Conservation (phyloP, 2,888 invertebrate species). For the Hypsopygia costalis region DNA sequence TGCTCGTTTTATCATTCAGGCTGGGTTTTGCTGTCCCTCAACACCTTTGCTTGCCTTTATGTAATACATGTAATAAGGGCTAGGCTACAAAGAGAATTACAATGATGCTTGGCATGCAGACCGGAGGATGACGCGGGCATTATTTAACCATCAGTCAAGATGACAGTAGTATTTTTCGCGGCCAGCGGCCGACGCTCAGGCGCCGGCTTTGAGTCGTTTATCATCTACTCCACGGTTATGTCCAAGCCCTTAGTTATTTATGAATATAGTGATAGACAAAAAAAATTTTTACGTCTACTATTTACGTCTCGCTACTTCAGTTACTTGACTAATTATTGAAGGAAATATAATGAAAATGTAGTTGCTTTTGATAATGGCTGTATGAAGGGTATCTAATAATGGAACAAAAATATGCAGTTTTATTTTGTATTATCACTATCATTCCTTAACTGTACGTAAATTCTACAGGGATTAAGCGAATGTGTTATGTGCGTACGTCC, state of each 20-base stretch:
- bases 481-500: too few relatives aligned
- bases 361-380: too few relatives aligned
- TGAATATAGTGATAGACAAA: slow-evolving; percentile 45
- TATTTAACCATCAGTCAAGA: slow-evolving; percentile 78
- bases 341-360: too few relatives aligned
- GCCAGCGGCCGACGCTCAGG: slow-evolving; percentile 67
- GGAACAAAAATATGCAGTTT: too few relatives aligned
- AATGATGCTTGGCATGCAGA: slow-evolving; percentile 64
- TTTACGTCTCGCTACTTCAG: slow-evolving; percentile 1
- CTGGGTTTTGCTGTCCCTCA: slow-evolving; percentile 19
- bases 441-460: too few relatives aligned
- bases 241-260: slow-evolving; percentile 61
- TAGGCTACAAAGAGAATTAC: slow-evolving; percentile 56
- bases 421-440: too few relatives aligned
- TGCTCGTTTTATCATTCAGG: not conserved
- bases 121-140: slow-evolving; percentile 65
- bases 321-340: too few relatives aligned
- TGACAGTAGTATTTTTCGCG: slow-evolving; percentile 78
- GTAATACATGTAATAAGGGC: slow-evolving; percentile 60
- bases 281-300: slow-evolving; percentile 30
- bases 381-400: too few relatives aligned
- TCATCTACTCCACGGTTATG: slow-evolving; percentile 61
- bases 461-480: too few relatives aligned
- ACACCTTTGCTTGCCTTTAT: slow-evolving; percentile 43
- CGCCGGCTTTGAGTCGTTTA: slow-evolving; percentile 68